Evolutionary conservation across 2,888 invertebrate genomes (phyloP).

Genomic region (Thysanoteuthis rhombus): DNA sequence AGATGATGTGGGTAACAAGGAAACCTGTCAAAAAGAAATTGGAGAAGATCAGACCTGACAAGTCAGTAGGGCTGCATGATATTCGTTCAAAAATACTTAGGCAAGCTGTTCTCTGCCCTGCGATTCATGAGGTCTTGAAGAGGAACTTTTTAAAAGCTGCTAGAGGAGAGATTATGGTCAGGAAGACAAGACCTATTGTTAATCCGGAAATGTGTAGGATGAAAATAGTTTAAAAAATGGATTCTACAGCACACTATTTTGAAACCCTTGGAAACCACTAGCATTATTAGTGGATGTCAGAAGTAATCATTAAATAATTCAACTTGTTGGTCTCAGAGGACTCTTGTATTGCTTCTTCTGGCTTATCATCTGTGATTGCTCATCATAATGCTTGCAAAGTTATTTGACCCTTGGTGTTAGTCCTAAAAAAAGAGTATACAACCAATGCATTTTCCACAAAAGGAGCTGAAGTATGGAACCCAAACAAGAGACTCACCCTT

Average conservation of each 20-base stretch:
- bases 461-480: too few relatives aligned
- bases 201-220: not conserved
- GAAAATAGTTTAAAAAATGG: not conserved
- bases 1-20: not conserved
- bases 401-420: too few relatives aligned
- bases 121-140: not conserved
- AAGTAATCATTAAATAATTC: not conserved
- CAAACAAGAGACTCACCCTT: too few relatives aligned
- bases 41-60: slow-evolving; percentile 12
- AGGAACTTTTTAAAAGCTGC: not conserved
- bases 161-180: not conserved
- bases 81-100: not conserved
- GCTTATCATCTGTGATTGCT: not conserved
- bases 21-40: slow-evolving; percentile 12
- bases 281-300: not conserved
- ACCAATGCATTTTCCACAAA: too few relatives aligned
- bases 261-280: not conserved
- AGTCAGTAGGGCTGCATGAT: not conserved
- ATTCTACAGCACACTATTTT: not conserved
- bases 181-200: not conserved
- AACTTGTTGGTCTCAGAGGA: not conserved
- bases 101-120: not conserved
- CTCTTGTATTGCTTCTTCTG: not conserved
- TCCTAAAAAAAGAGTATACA: too few relatives aligned
- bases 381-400: too few relatives aligned